A percentile compares a stretch with the other conserved stretches of the same genome.
phyloP scores from a whole-genome alignment of 2,888 invertebrate species.

The Listrodromus nycthemerus region DNA sequence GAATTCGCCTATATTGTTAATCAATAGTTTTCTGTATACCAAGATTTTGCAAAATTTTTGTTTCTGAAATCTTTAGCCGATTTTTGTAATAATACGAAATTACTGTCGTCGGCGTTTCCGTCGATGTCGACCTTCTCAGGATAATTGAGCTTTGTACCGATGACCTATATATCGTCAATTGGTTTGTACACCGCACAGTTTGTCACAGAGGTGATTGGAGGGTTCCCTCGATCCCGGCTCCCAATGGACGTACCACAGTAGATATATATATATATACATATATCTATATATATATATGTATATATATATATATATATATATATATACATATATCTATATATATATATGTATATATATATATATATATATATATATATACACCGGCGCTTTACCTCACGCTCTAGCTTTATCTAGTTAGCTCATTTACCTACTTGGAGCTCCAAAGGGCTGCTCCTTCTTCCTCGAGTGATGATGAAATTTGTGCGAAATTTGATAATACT shows the following conservation, averaged over 20 bases:
- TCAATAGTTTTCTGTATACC: not conserved
- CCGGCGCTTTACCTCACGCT: conserved; percentile 17
- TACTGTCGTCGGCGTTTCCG: not conserved
- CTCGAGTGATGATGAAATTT: conserved; percentile 46
- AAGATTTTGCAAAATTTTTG: not conserved
- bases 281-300: not conserved
- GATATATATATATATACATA: too few relatives aligned
- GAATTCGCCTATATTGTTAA: not conserved
- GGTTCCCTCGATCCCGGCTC: conserved; percentile 19
- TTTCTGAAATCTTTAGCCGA: not conserved
- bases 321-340: too few relatives aligned
- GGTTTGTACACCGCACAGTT: conserved; percentile 27
- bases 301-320: not conserved
- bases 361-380: not conserved
- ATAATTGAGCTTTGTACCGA: conserved; percentile 6
- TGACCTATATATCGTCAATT: conserved; percentile 14
- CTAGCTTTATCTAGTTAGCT: conserved; percentile 22
- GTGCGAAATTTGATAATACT: conserved; percentile 16
- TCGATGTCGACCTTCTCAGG: not conserved
- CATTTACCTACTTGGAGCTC: conserved; percentile 43
- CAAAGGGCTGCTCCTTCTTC: conserved; percentile 18
- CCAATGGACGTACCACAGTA: conserved; percentile 1
- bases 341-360: too few relatives aligned
- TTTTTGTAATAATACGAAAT: too few relatives aligned
- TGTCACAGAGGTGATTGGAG: conserved; percentile 53